Conservation (phyloP, 2,113 vertebrate species). For the Todiramphus saurophagus region DNA sequence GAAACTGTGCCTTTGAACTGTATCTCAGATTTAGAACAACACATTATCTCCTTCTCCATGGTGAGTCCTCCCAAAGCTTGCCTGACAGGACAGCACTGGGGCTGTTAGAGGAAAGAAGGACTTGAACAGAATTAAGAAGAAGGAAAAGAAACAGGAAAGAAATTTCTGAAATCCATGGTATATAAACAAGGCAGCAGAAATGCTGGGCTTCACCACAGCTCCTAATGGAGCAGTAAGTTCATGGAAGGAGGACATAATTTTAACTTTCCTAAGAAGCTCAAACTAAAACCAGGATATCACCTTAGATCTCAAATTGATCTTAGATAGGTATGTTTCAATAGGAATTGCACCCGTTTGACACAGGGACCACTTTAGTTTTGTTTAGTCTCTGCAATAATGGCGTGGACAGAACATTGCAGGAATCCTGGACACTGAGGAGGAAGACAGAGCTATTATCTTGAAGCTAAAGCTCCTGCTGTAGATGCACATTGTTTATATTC, state of each 20-base stretch:
- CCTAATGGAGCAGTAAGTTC: neutral
- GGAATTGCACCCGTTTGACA: neutral
- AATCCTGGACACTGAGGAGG: neutral
- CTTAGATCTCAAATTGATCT: neutral
- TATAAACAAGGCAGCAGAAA: neutral
- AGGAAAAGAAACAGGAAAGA: neutral
- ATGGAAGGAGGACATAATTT: neutral
- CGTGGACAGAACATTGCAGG: neutral
- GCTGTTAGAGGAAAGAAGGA: neutral
- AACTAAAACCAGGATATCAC: neutral
- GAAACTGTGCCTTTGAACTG: neutral
- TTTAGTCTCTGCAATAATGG: neutral
- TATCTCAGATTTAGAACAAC: neutral
- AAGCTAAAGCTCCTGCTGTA: neutral
- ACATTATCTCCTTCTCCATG: neutral
- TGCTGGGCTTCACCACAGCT: neutral
- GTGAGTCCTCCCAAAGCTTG: accelerated
- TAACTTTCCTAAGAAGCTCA: neutral
- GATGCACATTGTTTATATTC: neutral
- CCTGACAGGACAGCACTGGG: neutral
- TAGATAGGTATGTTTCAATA: neutral
- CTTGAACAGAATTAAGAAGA: neutral
- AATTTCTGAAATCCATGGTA: neutral
- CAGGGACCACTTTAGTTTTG: neutral
- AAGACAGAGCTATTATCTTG: neutral